Base-by-base conservation (phyloP, 1,140 invertebrate species). In the Euura lappo region DNA sequence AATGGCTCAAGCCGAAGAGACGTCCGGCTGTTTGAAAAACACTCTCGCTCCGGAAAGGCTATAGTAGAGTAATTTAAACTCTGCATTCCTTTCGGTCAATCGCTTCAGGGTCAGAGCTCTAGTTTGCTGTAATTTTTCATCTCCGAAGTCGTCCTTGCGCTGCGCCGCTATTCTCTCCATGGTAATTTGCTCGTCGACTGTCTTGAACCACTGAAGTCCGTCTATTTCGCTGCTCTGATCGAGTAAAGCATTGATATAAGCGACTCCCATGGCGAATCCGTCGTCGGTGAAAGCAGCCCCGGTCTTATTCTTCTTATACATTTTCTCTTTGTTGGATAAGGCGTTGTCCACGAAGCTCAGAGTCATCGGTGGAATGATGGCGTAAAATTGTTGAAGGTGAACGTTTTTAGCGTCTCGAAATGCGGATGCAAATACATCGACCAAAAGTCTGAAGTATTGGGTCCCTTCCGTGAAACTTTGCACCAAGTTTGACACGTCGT, bases 331-430 rank as follows among this genome's bases (percentile, higher is more conserved):
- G 77, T 94, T 95, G 28, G 93, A 91, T 69, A 99, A 93, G 43
- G 96, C 94, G 83, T 99, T 93, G 82, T 99, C 97, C 10, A 99
- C 92, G 88, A 95, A 99, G 86, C 99, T 99, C 69, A 99, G 89
- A 3, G 96, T 99, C 76, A 99, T 85, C 5, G 98, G 93, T 44
- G 98, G 98, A 65, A 99, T 89, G 75, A 99, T 97, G 2, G 97
- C 92, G 82, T 94, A 98, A 85, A 99, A 99, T 83, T 98, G 97
- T 79, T 93, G 93, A 28, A 99, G 89, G 89, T 99, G 98, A 71
- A 93, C 89, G 88, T 98, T 97, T 81, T 96, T 96, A 0, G 90
- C 87, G 85, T 97, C 94, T 60, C 95, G 89, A 79, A 99, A 95
- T 44, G 95, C 95, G 2, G 95, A 92, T 4, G 95, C 91, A 88